These are phyloP conservation scores for Anableps anableps DNA, from an alignment of 2,797 vertebrate genomes.

Conservation along the genomic window DNA sequence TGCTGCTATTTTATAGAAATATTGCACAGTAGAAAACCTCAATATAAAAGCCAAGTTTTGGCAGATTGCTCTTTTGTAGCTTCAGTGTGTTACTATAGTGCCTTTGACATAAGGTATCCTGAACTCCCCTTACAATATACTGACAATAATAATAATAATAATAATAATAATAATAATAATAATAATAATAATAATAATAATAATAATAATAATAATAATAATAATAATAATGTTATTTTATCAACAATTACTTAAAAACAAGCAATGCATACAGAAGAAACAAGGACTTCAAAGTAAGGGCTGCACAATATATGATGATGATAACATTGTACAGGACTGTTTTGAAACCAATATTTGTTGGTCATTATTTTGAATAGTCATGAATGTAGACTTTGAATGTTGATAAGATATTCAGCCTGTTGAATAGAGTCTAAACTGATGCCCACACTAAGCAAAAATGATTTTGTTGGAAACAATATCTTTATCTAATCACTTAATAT, in stretches of 20 bases:
- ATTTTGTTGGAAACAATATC: neutral
- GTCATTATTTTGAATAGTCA: neutral
- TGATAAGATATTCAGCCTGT: neutral
- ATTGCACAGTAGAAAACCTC: neutral
- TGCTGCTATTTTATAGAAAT: neutral
- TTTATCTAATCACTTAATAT: neutral
- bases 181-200: neutral
- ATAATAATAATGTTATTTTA: too few species aligned
- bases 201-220: neutral
- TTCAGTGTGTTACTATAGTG: neutral
- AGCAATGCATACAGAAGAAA: too few species aligned
- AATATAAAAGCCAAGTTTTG: neutral
- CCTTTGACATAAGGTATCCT: neutral
- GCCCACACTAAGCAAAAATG: neutral
- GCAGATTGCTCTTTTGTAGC: neutral
- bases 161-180: neutral
- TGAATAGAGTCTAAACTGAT: neutral
- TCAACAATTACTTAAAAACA: too few species aligned
- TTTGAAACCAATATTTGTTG: neutral
- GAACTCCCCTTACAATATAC: neutral
- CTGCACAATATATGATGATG: neutral
- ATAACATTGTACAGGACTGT: neutral
- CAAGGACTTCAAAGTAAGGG: neutral
- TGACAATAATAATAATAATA: neutral
- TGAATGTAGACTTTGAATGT: neutral